Evolutionary conservation across 2,797 vertebrate species (phyloP), one percentile per base, ranked within the genome.

Genomic region (Centroberyx gerrardi): DNA sequence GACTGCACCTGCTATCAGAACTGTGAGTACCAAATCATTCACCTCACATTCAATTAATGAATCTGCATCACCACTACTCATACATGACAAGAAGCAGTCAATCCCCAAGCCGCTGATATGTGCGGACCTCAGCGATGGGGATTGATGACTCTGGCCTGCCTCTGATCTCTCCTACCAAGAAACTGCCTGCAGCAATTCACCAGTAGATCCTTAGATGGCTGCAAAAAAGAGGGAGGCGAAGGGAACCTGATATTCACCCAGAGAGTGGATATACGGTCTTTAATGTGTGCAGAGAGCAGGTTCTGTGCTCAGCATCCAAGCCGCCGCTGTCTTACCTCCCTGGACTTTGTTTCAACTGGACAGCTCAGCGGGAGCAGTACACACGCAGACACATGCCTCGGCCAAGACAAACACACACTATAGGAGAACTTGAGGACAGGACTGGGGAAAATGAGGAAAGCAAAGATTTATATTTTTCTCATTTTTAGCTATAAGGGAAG

Each of bases 1-100:
- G 92, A 69, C 96, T 99, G 91, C 96, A 96, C 84, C 97, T 98
- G 93, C 86, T 99, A 87, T 96, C 96, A 84, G 98, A 99, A 84
- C 94, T 99, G 97, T 99, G 92, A 98, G 98, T 98, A 93, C 46
- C 64, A 77, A 80, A 88, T 74, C 63, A 70, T 80, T 76, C 22
- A 62, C 1, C 68, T 84, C 56, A 51, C 18, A 62, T 80, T 82
- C 63, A 74, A 59, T 78, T 76, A 76, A 87, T 80, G 70, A 84
- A 83, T 48, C 52, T 82, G 71, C 38, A 29, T 58, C 44, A n/a
- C 73, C 73, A 77, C 73, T 85, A 58, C 74, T 87, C 69, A 62
- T 69, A 71, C 62, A 40, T 80, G 83, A 90, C 84, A 72, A 85
- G 66, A 82, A 83, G 82, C 81, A 77, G 81, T 62, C 49, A 63